phyloP scores from a whole-genome alignment of 2,113 vertebrate species.

The Archocentrus centrarchus region DNA sequence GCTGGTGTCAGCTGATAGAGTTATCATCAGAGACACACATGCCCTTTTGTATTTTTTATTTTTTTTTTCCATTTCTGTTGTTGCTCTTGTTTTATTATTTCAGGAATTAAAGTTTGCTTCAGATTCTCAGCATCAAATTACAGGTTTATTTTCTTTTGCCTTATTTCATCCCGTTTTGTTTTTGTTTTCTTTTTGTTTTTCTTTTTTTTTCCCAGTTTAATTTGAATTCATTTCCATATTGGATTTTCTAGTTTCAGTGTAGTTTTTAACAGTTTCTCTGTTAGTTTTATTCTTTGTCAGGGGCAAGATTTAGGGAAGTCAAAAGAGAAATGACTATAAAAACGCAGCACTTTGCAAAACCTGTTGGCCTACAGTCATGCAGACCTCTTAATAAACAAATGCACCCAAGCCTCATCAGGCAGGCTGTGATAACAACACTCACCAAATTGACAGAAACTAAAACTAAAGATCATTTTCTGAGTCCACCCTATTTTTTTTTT shows the following conservation, averaged over 20 bases:
- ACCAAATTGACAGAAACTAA: neutral
- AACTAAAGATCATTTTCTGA: neutral
- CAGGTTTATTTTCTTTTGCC: neutral
- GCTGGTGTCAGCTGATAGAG: constrained; percentile 28
- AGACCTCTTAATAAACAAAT: neutral
- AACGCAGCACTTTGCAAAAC: neutral
- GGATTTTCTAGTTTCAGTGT: neutral
- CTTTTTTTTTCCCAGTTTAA: neutral
- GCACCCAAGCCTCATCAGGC: neutral
- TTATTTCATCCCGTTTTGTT: neutral
- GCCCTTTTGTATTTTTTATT: neutral
- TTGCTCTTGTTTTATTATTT: neutral
- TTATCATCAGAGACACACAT: neutral
- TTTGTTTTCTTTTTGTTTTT: neutral
- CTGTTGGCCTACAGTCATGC: neutral
- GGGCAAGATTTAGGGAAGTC: neutral
- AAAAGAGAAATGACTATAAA: neutral
- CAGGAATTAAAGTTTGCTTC: neutral
- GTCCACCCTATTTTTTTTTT: fast-evolving
- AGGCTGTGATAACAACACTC: too few species aligned
- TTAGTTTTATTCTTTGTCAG: neutral
- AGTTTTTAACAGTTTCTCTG: neutral
- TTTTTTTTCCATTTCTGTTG: neutral
- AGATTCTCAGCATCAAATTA: neutral
- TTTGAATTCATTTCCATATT: neutral